A percentile compares a stretch with the other conserved stretches of the same genome.
Evolutionary conservation across 2,797 vertebrate species (phyloP).

Genomic region (Danio aesculapii): DNA sequence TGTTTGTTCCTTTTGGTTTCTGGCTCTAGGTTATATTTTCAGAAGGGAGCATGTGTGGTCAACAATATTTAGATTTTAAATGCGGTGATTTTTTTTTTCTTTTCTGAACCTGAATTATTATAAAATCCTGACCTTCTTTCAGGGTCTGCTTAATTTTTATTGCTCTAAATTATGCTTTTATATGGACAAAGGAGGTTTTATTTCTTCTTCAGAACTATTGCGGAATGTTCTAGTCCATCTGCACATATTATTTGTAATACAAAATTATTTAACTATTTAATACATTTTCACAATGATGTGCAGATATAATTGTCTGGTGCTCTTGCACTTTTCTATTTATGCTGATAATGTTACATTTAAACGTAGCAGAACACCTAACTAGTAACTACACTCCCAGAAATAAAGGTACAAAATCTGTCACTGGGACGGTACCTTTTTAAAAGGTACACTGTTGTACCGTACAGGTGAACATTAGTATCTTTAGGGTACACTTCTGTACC

Average conservation of each 20-base stretch:
- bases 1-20: not conserved
- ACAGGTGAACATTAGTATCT: too few relatives aligned
- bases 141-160: not conserved
- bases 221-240: not conserved
- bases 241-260: not conserved
- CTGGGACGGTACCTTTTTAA: too few relatives aligned
- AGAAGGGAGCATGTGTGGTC: not conserved
- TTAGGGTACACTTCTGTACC: too few relatives aligned
- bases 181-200: slow-evolving; percentile 8
- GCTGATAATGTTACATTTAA: not conserved
- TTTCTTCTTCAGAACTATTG: not conserved
- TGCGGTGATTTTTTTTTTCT: not conserved
- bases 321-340: not conserved
- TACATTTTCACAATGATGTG: not conserved
- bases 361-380: not conserved
- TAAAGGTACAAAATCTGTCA: too few relatives aligned
- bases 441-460: too few relatives aligned
- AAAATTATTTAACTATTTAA: not conserved
- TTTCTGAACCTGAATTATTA: not conserved
- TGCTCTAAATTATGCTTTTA: not conserved
- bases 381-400: too few relatives aligned
- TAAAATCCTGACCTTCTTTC: not conserved
- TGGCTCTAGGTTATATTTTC: not conserved
- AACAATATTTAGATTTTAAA: not conserved
- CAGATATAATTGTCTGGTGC: not conserved